These are phyloP conservation scores for Gymnodraco acuticeps DNA, from an alignment of 2,797 vertebrate genomes.

Conservation along the genomic window DNA sequence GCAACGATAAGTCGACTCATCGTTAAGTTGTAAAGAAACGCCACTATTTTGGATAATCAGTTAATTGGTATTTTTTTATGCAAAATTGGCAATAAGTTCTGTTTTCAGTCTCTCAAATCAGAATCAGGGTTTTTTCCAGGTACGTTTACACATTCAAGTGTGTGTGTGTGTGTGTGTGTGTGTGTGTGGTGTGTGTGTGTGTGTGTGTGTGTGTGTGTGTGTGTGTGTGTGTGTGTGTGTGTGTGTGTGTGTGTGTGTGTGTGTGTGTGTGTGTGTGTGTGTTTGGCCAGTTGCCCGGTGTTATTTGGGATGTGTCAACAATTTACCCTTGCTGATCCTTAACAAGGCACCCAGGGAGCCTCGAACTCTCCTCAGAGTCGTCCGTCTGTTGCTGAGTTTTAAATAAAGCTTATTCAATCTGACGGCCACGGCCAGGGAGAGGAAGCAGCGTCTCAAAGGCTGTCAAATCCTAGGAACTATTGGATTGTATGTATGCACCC, in stretches of 20 bases:
- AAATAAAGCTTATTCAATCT: conserved; percentile 61
- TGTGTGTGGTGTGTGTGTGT: not conserved
- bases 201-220: too few relatives aligned
- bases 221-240: too few relatives aligned
- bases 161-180: not conserved
- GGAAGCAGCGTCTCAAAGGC: conserved; percentile 32
- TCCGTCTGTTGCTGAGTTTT: conserved; percentile 58
- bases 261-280: not conserved
- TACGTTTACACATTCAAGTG: too few relatives aligned
- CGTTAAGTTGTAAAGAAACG: too few relatives aligned
- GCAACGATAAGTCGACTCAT: too few relatives aligned
- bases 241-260: not conserved
- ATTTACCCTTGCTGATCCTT: conserved; percentile 66
- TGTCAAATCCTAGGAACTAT: conserved; percentile 38
- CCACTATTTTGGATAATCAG: too few relatives aligned
- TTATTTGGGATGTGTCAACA: conserved; percentile 33
- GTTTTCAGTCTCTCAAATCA: too few relatives aligned
- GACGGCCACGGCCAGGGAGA: conserved; percentile 46
- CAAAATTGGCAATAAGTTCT: too few relatives aligned
- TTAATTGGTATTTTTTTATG: too few relatives aligned
- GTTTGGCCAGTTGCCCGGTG: conserved; percentile 5
- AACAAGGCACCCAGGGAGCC: conserved; percentile 66
- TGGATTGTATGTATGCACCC: conserved; percentile 14
- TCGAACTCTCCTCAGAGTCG: conserved; percentile 26
- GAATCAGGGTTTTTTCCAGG: too few relatives aligned